phyloP scores from a whole-genome alignment of 2,797 vertebrate species.

The Pteronotus mesoamericanus region DNA sequence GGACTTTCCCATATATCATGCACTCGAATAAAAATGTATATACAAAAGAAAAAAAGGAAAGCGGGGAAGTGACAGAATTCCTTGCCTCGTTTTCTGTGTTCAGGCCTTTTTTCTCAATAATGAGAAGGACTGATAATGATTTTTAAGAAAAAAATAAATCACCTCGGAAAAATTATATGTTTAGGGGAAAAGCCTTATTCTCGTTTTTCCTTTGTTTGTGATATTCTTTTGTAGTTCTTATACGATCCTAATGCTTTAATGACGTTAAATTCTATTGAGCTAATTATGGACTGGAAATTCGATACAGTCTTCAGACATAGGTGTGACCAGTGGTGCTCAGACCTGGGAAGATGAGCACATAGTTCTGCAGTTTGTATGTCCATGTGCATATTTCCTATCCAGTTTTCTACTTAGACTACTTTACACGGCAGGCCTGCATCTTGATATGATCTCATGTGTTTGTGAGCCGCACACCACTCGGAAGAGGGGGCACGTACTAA shows the following conservation, averaged over 20 bases:
- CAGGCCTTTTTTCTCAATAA: neutral
- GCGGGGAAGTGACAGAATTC: neutral
- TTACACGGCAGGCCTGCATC: neutral
- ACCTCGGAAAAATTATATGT: neutral
- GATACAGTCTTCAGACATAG: neutral
- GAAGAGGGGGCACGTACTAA: neutral
- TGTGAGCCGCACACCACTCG: neutral
- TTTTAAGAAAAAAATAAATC: neutral
- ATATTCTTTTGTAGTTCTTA: neutral
- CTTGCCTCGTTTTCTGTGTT: neutral
- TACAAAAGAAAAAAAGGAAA: neutral
- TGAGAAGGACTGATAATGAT: neutral
- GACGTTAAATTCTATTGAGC: neutral
- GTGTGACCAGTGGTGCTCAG: neutral
- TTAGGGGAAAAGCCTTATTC: neutral
- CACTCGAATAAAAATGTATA: neutral
- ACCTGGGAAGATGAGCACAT: neutral
- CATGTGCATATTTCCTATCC: neutral
- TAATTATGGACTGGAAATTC: neutral
- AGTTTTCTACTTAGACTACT: neutral
- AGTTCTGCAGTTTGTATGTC: neutral
- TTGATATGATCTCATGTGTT: neutral
- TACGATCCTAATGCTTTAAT: neutral
- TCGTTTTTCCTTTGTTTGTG: neutral
- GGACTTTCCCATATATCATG: neutral